Conservation (phyloP, 2,888 invertebrate genomes). For the Papilio gigon region DNA sequence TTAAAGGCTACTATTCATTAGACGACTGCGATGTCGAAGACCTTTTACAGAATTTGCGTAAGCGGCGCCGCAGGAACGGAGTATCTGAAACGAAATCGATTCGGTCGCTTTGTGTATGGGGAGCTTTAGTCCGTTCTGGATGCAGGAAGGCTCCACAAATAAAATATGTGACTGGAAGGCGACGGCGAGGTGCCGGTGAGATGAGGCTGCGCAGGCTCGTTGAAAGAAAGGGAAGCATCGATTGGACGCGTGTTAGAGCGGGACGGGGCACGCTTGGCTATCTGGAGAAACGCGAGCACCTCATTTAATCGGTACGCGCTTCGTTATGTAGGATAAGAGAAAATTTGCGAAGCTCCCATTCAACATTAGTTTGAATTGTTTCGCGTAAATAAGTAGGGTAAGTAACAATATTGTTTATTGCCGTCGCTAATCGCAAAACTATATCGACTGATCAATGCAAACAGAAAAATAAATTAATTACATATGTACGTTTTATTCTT, state of each 20-base stretch:
- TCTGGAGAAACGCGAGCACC: constrained; percentile 82
- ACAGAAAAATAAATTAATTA: not conserved
- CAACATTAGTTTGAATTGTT: constrained; percentile 46
- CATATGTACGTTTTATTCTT: not conserved
- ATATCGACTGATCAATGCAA: not conserved
- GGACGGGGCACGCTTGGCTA: constrained; percentile 67
- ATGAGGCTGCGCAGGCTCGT: constrained; percentile 75
- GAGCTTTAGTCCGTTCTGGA: constrained; percentile 74
- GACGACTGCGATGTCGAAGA: constrained; percentile 48
- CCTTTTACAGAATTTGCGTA: constrained; percentile 34
- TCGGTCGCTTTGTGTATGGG: constrained; percentile 63
- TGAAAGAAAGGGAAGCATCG: constrained; percentile 55
- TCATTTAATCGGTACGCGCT: constrained; percentile 82
- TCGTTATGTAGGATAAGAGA: constrained; percentile 77
- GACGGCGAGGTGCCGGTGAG: constrained; percentile 79
- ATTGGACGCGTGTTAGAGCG: constrained; percentile 52
- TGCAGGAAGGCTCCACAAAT: constrained; percentile 81
- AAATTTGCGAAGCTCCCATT: constrained; percentile 70
- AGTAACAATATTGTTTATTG: not conserved
- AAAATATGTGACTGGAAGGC: constrained; percentile 82
- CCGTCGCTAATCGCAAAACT: not conserved
- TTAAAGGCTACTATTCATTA: constrained; percentile 61
- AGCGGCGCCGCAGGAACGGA: constrained; percentile 25
- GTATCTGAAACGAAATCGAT: constrained; percentile 41
- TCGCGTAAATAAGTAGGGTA: not conserved